These are phyloP conservation scores for Aricia agestis DNA, from an alignment of 1,140 invertebrate genomes.

Conservation along the genomic window DNA sequence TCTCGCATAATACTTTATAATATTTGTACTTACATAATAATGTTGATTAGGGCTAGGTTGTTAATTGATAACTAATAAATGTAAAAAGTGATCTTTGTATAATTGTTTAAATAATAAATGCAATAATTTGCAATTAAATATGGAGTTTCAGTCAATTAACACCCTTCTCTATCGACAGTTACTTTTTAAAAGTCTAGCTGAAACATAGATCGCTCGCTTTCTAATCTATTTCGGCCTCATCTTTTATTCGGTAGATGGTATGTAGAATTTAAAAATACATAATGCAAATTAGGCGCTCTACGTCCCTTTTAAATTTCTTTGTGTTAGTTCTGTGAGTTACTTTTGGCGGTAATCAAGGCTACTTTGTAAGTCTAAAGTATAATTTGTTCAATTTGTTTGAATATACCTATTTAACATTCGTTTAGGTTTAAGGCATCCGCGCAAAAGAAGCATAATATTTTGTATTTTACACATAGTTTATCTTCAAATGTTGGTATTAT, in stretches of 20 bases:
- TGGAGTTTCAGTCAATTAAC: conserved; percentile 76
- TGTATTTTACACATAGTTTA: neutral
- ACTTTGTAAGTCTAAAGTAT: neutral
- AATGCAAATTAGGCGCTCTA: neutral
- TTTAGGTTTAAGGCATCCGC: neutral
- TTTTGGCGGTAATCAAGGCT: neutral
- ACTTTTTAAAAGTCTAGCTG: conserved; percentile 9
- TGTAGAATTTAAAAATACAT: neutral
- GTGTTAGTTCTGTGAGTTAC: neutral
- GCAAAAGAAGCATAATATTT: neutral
- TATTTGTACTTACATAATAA: conserved; percentile 41
- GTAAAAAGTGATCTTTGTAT: conserved; percentile 69
- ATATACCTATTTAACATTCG: neutral
- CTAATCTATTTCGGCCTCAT: conserved; percentile 14
- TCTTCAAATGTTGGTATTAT: neutral
- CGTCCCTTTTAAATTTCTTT: neutral
- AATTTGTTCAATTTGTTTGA: neutral
- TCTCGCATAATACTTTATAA: conserved; percentile 47
- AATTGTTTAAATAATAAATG: conserved; percentile 71
- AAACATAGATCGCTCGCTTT: conserved; percentile 6
- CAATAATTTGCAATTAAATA: conserved; percentile 63
- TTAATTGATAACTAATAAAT: conserved; percentile 73
- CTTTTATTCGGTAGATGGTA: neutral
- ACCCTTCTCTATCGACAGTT: conserved; percentile 68
- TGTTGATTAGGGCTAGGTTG: conserved; percentile 72